A percentile compares a stretch with the other conserved stretches of the same genome.
Evolutionary conservation across 2,797 vertebrate species (phyloP).

Genomic region (Peromyscus aztecus): DNA sequence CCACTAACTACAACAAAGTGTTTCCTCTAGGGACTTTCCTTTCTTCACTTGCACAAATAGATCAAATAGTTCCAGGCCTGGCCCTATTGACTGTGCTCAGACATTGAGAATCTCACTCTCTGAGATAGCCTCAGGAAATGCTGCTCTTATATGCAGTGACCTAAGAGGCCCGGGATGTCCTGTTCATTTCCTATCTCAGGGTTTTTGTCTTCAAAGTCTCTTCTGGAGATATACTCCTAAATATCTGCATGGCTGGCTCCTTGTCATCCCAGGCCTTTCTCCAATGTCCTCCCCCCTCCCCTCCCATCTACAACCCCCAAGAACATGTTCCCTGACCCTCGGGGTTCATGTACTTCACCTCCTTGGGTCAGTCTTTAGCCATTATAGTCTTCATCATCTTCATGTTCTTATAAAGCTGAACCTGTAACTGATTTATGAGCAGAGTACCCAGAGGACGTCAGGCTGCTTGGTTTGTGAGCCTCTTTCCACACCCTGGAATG

Average conservation of each 20-base stretch:
- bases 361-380: neutral
- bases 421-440: neutral
- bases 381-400: neutral
- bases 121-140: neutral
- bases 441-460: neutral
- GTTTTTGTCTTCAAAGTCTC: neutral
- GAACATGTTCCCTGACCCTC: neutral
- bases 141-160: rapidly evolving
- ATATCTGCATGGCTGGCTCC: neutral
- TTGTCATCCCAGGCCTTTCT: neutral
- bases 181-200: neutral
- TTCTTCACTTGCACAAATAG: neutral
- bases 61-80: rapidly evolving
- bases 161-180: rapidly evolving
- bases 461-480: neutral
- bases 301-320: neutral
- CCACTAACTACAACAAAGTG: neutral
- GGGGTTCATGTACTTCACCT: neutral
- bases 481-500: neutral
- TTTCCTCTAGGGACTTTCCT: neutral
- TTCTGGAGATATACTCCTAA: neutral
- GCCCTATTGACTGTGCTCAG: neutral
- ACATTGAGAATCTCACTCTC: neutral
- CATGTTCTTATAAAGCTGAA: neutral
- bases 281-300: neutral